phyloP scores from a whole-genome alignment of 2,888 invertebrate species.

The Thysanoteuthis rhombus region DNA sequence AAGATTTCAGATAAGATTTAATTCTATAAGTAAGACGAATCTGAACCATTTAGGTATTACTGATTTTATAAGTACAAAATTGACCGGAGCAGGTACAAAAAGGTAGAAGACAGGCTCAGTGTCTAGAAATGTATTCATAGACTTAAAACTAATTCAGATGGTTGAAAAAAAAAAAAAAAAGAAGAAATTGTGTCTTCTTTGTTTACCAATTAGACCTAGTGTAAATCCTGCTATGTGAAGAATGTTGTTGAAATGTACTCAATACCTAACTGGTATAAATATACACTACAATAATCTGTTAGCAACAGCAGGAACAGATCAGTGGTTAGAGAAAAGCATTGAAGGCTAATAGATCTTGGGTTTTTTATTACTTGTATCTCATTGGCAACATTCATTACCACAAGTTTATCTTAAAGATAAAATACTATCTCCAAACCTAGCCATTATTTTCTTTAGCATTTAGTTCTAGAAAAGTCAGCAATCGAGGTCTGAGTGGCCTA shows the following conservation, averaged over 20 bases:
- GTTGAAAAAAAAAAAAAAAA: background rate
- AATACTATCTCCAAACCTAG: too few species aligned
- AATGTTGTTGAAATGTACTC: conserved; percentile 12
- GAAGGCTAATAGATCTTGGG: background rate
- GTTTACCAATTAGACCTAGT: background rate
- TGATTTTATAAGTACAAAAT: background rate
- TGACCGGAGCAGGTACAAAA: background rate
- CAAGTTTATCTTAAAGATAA: too few species aligned
- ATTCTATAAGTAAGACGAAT: too few species aligned
- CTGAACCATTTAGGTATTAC: background rate
- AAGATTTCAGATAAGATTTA: too few species aligned
- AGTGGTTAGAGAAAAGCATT: background rate
- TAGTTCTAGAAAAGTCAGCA: background rate
- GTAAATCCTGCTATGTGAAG: background rate
- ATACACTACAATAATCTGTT: background rate
- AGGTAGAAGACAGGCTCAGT: background rate
- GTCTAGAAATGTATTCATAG: background rate
- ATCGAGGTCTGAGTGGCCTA: too few species aligned
- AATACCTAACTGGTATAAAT: background rate
- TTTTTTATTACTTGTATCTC: too few species aligned
- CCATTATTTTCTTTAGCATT: background rate
- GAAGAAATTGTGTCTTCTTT: background rate
- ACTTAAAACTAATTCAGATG: background rate
- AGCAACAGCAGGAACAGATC: background rate
- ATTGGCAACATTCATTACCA: too few species aligned